Base-by-base conservation (phyloP, 1,140 invertebrate species). In the Saxidomus purpurata region DNA sequence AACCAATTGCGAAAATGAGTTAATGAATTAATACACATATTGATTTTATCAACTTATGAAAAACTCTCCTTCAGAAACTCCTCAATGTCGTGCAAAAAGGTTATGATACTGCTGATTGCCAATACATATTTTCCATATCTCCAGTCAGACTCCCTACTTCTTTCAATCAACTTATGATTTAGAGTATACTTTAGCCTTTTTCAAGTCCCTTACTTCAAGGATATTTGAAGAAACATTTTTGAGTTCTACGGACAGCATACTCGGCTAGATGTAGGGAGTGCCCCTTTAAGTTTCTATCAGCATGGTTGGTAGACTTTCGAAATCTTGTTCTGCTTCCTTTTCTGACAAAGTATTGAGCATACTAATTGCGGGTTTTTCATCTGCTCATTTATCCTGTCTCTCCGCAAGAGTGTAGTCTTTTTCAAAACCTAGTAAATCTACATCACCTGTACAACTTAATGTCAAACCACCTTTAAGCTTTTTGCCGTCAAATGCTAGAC, bases 21-120 rank as follows among this genome's bases (percentile, higher is more conserved):
- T n/a, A n/a, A n/a, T n/a, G n/a, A n/a, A n/a, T n/a, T n/a, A n/a
- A n/a, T n/a, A n/a, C n/a, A n/a, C n/a, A n/a, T n/a, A n/a, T n/a
- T n/a, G n/a, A n/a, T n/a, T n/a, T n/a, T n/a, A n/a, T n/a, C n/a
- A n/a, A n/a, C n/a, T n/a, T n/a, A n/a, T n/a, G n/a, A n/a, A n/a
- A n/a, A n/a, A n/a, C n/a, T n/a, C n/a, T n/a, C n/a, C n/a, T n/a
- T n/a, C n/a, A n/a, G n/a, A n/a, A n/a, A n/a, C n/a, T n/a, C n/a
- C n/a, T 87, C 61, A 22, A 90, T 90, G 52, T 90, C 89, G 55
- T 90, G 52, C 11, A 90, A 83, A 61, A 69, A 87, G 19, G 84
- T 85, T n/a, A 87, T 87, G 4, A 87, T 82, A 22, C 84, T 67
- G 31, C 89, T 90, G 4, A 90, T 84, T 19, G 67, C 77, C 28